Base-by-base conservation (phyloP, 2,797 vertebrate genomes). In the Ambastaia sidthimunki region DNA sequence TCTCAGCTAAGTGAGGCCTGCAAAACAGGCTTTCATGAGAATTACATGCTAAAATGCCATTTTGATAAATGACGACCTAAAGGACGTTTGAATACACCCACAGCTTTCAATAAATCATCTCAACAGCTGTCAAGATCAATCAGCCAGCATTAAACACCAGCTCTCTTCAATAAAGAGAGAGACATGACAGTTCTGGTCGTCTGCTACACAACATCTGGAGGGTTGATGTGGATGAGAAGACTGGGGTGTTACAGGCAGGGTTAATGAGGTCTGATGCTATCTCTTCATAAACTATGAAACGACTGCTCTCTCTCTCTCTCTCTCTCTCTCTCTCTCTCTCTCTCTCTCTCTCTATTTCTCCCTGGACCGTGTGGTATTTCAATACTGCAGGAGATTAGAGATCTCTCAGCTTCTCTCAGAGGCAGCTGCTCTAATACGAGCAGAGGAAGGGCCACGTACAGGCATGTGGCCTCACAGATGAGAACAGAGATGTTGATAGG, bases 381-480 rank as follows among this genome's bases (percentile, higher is more conserved):
- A 85, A 23, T 0, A 90, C 91, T 68, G 89, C 91, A 34, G 87
- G 81, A 72, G 81, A 89, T 1, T 92, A 93, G 71, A 91, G 91
- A 90, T 71, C 66, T 75, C 41, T 21, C 34, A 66, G 57, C 65
- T 65, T 73, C 74, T 48, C 80, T 50, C 25, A 67, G 18, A 73
- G 57, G 23, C 37, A 59, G 70, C 21, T 34, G 19, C 60, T 28
- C 19, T 19, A 72, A 25, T 55, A 67, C 25, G 69, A 48, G 7
- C 65, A 54, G 65, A 55, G 69, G 25, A 68, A 60, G 55, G 76
- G 47, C 52, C 71, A 52, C 1, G 19, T n/a, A 6, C 28, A 28
- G 28, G 28, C 28, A 28, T 28, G 28, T 28, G 28, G 2, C 28
- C 28, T 28, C 28, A 23, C n/a, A 21, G 25, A 16, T 48, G 41